Evolutionary conservation across 2,113 vertebrate genomes (phyloP).

Genomic region (Toxostoma redivivum): DNA sequence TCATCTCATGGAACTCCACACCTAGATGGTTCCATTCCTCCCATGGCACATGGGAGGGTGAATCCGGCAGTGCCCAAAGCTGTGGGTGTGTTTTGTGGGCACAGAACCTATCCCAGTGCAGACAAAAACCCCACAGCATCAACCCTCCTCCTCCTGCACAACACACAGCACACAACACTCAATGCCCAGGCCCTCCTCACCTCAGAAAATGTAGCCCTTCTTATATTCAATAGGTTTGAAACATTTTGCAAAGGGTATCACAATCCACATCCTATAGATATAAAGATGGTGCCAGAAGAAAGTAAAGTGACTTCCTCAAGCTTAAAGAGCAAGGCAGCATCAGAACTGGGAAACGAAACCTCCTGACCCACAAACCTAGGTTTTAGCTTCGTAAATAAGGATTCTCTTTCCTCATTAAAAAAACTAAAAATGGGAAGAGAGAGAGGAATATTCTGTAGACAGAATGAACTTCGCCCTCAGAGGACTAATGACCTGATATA

Average conservation of each 20-base stretch:
- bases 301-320: background rate
- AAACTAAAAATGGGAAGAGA: background rate
- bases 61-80: background rate
- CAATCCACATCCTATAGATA: background rate
- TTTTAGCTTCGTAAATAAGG: constrained; percentile 19
- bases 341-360: constrained; percentile 4
- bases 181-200: background rate
- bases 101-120: background rate
- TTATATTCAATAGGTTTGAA: background rate
- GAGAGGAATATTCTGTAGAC: background rate
- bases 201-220: background rate
- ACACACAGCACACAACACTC: rapidly evolving
- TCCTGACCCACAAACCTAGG: background rate
- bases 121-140: background rate
- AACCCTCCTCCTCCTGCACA: background rate
- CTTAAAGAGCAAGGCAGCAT: background rate
- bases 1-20: rapidly evolving
- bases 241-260: background rate
- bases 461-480: constrained; percentile 1
- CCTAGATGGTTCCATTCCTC: background rate
- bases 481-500: constrained; percentile 37
- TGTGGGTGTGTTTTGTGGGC: rapidly evolving
- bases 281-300: background rate
- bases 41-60: background rate
- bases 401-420: constrained; percentile 37